Conservation (phyloP, 30 jellyfish, hydroid and myxozoan species). For the Pseudorhiza aurosa region DNA sequence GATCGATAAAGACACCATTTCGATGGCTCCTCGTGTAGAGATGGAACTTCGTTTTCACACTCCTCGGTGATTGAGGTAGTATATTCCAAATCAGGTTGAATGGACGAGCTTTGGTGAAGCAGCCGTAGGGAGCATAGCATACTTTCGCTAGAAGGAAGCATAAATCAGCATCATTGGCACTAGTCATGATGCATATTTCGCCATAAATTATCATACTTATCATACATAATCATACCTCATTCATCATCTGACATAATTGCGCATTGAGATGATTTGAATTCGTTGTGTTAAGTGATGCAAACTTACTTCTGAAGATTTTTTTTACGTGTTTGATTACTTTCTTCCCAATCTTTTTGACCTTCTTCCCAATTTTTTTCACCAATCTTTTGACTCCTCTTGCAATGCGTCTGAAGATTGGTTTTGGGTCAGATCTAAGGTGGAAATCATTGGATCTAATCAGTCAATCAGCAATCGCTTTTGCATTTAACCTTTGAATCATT, state of each 20-base stretch:
- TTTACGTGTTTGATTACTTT: too few relatives aligned
- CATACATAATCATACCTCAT: too few relatives aligned
- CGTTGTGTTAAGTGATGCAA: too few relatives aligned
- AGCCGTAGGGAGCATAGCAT: conserved; percentile 80
- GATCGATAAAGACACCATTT: conserved; percentile 18
- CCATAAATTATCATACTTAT: too few relatives aligned
- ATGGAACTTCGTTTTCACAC: conserved; percentile 43
- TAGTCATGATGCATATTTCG: too few relatives aligned
- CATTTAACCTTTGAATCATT: neutral
- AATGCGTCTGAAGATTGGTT: neutral
- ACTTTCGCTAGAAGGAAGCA: neutral
- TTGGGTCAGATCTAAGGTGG: neutral
- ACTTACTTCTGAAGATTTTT: neutral
- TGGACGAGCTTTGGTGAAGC: conserved; percentile 61
- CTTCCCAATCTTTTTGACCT: neutral
- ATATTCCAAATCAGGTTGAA: conserved; percentile 39
- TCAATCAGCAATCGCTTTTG: neutral
- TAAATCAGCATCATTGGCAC: too few relatives aligned
- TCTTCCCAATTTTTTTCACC: neutral
- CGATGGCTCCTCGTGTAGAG: conserved; percentile 51
- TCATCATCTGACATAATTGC: too few relatives aligned
- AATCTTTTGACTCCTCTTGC: neutral
- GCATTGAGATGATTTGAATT: too few relatives aligned
- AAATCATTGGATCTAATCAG: neutral
- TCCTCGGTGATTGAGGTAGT: conserved; percentile 67